Evolutionary conservation across 1,140 invertebrate species (phyloP).

Genomic region (Zaprionus capensis): DNA sequence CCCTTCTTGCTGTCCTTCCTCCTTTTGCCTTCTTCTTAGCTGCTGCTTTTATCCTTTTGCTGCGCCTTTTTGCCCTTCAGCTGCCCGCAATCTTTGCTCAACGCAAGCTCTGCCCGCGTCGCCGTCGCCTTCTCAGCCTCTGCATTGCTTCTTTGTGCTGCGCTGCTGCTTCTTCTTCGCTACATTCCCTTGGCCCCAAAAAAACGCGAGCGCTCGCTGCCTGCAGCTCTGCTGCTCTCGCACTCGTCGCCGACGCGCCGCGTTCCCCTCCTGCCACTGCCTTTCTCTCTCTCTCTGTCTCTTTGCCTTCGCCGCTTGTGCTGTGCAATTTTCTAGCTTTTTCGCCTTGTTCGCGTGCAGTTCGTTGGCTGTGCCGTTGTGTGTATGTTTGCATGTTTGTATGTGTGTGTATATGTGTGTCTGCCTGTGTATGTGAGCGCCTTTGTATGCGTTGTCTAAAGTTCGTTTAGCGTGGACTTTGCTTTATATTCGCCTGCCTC

Average conservation of each 20-base stretch:
- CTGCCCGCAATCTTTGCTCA: slow-evolving; percentile 26
- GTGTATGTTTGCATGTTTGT: slow-evolving; percentile 14
- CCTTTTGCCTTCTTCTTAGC: not conserved
- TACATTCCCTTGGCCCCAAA: slow-evolving; percentile 54
- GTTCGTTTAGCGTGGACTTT: slow-evolving; percentile 54
- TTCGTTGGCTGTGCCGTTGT: slow-evolving; percentile 62
- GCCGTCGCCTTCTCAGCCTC: not conserved
- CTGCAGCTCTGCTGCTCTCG: slow-evolving; percentile 6
- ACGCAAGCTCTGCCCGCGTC: not conserved
- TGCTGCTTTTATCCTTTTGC: slow-evolving; percentile 1
- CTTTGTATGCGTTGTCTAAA: slow-evolving; percentile 45
- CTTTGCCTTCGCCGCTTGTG: slow-evolving; percentile 32
- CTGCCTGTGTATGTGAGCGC: slow-evolving; percentile 1
- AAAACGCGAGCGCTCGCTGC: slow-evolving; percentile 23
- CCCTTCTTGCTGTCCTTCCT: not conserved
- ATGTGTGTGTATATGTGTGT: slow-evolving; percentile 35
- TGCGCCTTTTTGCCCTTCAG: not conserved
- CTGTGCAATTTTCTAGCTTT: slow-evolving; percentile 77
- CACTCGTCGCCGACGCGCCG: slow-evolving; percentile 6
- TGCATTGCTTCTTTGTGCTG: not conserved
- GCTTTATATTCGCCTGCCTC: slow-evolving; percentile 62
- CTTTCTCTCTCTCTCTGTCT: slow-evolving; percentile 24
- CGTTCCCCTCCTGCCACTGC: not conserved
- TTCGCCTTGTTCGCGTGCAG: slow-evolving; percentile 63
- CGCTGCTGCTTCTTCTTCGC: slow-evolving; percentile 19